These are phyloP conservation scores for Eristalis intricaria DNA, from an alignment of 2,888 invertebrate genomes.

Conservation along the genomic window DNA sequence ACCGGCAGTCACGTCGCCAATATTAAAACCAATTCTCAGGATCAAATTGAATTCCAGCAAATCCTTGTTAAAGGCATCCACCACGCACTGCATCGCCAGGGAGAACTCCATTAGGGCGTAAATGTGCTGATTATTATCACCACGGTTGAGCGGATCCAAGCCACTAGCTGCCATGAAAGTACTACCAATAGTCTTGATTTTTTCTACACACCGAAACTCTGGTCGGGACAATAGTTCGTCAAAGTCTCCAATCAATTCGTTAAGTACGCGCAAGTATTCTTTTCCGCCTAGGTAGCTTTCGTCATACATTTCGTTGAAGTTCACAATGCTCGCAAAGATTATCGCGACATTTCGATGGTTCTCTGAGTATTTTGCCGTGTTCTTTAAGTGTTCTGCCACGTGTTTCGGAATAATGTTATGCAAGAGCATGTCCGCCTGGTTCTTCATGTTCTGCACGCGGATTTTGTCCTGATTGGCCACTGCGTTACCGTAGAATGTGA, in stretches of 20 bases:
- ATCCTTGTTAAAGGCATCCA: conserved; percentile 93
- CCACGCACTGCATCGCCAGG: conserved; percentile 93
- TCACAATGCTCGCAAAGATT: conserved; percentile 97
- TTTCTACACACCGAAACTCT: conserved; percentile 94
- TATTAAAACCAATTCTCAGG: conserved; percentile 93
- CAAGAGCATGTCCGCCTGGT: conserved; percentile 97
- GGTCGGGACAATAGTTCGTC: conserved; percentile 93
- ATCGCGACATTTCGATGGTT: conserved; percentile 96
- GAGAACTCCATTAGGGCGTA: conserved; percentile 97
- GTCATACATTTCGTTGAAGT: conserved; percentile 99
- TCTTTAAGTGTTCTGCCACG: conserved; percentile 95
- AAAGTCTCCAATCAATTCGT: conserved; percentile 97
- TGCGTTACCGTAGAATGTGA: conserved; percentile 96
- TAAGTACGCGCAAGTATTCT: conserved; percentile 96
- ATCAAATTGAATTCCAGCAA: conserved; percentile 94
- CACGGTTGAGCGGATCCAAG: conserved; percentile 90
- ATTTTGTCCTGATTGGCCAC: conserved; percentile 94
- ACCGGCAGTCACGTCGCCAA: conserved; percentile 97
- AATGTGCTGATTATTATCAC: conserved; percentile 86
- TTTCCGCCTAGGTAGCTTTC: conserved; percentile 97
- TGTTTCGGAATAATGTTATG: conserved; percentile 98
- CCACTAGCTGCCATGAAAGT: conserved; percentile 99
- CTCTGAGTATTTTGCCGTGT: conserved; percentile 95
- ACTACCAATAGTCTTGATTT: conserved; percentile 98
- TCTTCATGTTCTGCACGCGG: conserved; percentile 94